Conservation (phyloP, 2,888 invertebrate genomes). For the Tridacna gigas region DNA sequence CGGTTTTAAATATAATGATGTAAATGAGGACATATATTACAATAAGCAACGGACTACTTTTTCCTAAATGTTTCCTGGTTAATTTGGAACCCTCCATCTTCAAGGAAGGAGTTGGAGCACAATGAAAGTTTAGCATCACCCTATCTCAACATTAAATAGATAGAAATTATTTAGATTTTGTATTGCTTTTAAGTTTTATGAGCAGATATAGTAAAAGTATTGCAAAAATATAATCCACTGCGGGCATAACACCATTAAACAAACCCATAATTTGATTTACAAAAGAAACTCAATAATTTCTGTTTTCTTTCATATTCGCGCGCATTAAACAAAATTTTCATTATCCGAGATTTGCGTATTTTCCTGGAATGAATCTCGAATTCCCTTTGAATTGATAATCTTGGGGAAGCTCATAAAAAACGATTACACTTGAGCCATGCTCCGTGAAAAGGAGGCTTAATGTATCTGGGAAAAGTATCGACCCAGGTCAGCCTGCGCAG, state of each 20-base stretch:
- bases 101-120: too few relatives aligned
- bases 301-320: slow-evolving; percentile 32
- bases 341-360: slow-evolving; percentile 28
- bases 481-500: too few relatives aligned
- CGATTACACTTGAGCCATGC: neutral
- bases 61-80: too few relatives aligned
- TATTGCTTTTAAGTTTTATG: neutral
- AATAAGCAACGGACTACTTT: too few relatives aligned
- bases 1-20: too few relatives aligned
- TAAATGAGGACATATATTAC: too few relatives aligned
- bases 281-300: slow-evolving; percentile 39
- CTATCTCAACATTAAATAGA: slow-evolving; percentile 45
- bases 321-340: slow-evolving; percentile 21
- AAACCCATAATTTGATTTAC: slow-evolving; percentile 27
- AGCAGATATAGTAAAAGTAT: slow-evolving; percentile 40
- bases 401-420: slow-evolving; percentile 26
- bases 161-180: slow-evolving; percentile 17
- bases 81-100: too few relatives aligned
- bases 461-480: too few relatives aligned
- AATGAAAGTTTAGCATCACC: slow-evolving; percentile 30
- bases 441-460: neutral
- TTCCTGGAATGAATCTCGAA: slow-evolving; percentile 19
- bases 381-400: slow-evolving; percentile 46
- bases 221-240: slow-evolving; percentile 49
- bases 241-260: slow-evolving; percentile 45